These are phyloP conservation scores for Cacoxenus indagator DNA, from an alignment of 2,888 invertebrate species.

Conservation along the genomic window DNA sequence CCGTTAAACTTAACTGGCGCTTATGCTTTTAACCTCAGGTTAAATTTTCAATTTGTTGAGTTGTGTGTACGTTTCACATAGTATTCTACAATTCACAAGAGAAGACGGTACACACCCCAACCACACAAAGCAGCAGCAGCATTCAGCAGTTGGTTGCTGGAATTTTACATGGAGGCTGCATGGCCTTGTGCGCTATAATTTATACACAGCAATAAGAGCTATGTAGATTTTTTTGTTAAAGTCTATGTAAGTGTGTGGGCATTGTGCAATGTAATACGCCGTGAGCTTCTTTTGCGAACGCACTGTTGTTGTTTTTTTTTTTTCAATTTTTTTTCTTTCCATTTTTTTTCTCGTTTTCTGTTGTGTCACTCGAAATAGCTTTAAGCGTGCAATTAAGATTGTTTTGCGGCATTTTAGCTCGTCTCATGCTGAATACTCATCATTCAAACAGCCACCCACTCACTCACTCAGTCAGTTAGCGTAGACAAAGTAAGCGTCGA, in stretches of 20 bases:
- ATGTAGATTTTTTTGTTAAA: neutral
- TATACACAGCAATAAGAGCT: neutral
- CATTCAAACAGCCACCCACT: too few relatives aligned
- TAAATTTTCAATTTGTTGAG: slow-evolving; percentile 59
- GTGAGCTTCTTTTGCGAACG: too few relatives aligned
- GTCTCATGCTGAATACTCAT: too few relatives aligned
- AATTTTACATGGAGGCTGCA: neutral
- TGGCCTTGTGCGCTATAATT: slow-evolving; percentile 3
- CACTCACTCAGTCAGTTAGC: too few relatives aligned
- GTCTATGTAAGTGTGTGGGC: slow-evolving; percentile 9
- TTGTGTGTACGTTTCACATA: neutral
- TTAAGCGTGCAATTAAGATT: slow-evolving; percentile 15
- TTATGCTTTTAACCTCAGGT: slow-evolving; percentile 61
- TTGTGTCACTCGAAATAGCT: slow-evolving; percentile 16
- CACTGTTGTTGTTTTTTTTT: neutral
- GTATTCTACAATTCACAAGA: too few relatives aligned
- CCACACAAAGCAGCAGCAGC: neutral
- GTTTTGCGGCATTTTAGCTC: slow-evolving; percentile 16
- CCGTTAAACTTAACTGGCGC: slow-evolving; percentile 61
- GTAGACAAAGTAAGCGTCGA: neutral
- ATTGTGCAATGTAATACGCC: slow-evolving; percentile 25
- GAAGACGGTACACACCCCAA: too few relatives aligned
- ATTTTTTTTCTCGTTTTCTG: neutral
- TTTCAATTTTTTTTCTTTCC: neutral
- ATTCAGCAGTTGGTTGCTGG: neutral